Evolutionary conservation across 2,113 vertebrate species (phyloP), one percentile per base, ranked within the genome.

Genomic region (Platysteira castanea): DNA sequence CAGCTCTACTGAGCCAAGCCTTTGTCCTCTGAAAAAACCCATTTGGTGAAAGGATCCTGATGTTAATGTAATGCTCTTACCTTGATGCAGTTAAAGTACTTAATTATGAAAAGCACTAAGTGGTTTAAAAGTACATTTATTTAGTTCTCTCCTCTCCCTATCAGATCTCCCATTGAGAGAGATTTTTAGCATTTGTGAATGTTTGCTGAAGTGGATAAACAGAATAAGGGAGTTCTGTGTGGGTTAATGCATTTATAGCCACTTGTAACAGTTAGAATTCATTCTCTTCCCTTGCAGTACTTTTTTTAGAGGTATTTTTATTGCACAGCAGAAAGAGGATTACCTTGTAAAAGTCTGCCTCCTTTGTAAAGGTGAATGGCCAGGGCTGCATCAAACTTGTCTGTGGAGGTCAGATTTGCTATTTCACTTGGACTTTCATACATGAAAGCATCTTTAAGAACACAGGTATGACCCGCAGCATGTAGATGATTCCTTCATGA

Each of bases 351-450:
- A n/a, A 99, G 98, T 50, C 98, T 97, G 88, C 99, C 99, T 70
- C 95, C 99, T 97, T 98, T 98, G 74, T 98, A 99, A 17, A 99
- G 98, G 87, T 99, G 99, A 84, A 99, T 99, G 16, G 98, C 99
- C 93, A 99, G 84, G 1, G 98, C 99, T 15, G 97, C 99, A 41
- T 99, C 97, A 65, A 98, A 96, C 57, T 97, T 96, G 85, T 97
- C 96, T 5, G 93, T 82, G 28, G 44, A 95, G 18, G 98, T 89
- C 33, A 99, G 96, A 16, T 76, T 18, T 17, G 98, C 95, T 56
- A 99, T 93, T 52, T 98, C 98, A 21, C 96, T 74, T 1, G 98
- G 73, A 31, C 98, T 98, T 42, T 97, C 96, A 74, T 98, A 98
- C 49, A 98, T 97, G 52, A 93, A 96, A 53, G 97, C 97, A 94